Percentiles rank a stretch among this genome's conserved stretches.
Evolutionary conservation across 1,140 invertebrate genomes (phyloP).

Genomic region (Ceratitis capitata): DNA sequence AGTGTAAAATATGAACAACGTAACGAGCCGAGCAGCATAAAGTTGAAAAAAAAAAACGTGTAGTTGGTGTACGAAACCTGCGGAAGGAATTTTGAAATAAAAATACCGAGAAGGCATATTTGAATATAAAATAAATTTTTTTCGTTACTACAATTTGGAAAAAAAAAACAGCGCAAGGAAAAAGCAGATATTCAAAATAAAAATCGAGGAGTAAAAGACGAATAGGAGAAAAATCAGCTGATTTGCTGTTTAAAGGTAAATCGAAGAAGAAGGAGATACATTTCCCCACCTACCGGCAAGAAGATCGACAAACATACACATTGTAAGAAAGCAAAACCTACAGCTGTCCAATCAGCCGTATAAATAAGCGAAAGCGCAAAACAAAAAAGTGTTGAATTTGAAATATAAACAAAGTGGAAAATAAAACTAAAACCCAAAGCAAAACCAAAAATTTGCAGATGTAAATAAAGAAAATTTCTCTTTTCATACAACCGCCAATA

Average conservation of each 20-base stretch:
- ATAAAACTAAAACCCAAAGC: not conserved
- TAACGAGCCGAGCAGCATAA: not conserved
- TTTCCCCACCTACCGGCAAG: not conserved
- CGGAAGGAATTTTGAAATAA: not conserved
- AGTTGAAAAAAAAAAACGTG: not conserved
- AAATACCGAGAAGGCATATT: not conserved
- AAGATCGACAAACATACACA: not conserved
- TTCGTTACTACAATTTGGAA: not conserved
- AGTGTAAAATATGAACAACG: not conserved
- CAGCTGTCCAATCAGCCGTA: conserved; percentile 11
- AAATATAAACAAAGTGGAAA: not conserved
- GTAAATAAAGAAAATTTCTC: not conserved
- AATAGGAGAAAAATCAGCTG: conserved; percentile 6
- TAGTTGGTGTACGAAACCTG: not conserved
- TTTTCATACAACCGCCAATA: not conserved
- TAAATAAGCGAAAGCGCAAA: not conserved
- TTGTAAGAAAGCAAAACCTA: not conserved
- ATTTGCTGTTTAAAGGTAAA: not conserved
- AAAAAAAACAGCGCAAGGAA: not conserved
- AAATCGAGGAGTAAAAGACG: not conserved
- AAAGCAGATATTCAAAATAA: not conserved
- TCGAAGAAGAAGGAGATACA: not conserved
- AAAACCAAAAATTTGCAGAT: not conserved
- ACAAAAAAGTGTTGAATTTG: not conserved
- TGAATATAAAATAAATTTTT: not conserved